Conservation (phyloP, 2,888 invertebrate genomes). For the Blastobasis lacticolella region DNA sequence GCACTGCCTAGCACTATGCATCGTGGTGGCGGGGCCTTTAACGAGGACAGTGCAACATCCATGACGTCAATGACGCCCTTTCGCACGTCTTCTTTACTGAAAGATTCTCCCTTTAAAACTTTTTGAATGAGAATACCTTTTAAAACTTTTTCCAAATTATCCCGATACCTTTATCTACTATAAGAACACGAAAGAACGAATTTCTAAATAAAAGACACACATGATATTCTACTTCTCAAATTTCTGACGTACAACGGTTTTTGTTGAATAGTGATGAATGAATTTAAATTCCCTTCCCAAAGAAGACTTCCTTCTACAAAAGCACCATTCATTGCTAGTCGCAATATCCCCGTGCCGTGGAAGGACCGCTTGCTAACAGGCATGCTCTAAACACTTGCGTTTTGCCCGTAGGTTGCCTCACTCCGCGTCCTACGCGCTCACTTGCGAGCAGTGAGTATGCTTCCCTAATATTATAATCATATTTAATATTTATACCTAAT, state of each 20-base stretch:
- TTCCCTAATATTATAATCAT: conserved; percentile 28
- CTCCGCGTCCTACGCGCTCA: conserved; percentile 77
- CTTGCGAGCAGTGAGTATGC: conserved; percentile 80
- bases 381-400: conserved; percentile 70
- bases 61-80: conserved; percentile 1
- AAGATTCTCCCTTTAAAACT: no score
- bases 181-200: background rate
- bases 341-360: conserved; percentile 13
- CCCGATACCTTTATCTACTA: background rate
- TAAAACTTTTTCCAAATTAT: background rate
- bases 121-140: background rate
- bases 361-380: conserved; percentile 66
- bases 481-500: no score
- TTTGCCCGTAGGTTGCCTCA: conserved; percentile 75
- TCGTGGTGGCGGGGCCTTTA: conserved; percentile 51
- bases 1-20: conserved; percentile 54
- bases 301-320: no score
- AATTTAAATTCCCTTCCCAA: background rate
- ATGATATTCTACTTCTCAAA: background rate
- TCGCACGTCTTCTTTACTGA: background rate
- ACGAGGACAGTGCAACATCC: conserved; percentile 4
- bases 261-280: conserved; percentile 3
- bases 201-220: no score
- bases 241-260: background rate
- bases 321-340: conserved; percentile 5